phyloP scores from a whole-genome alignment of 2,113 vertebrate genomes.

The Pionites leucogaster region DNA sequence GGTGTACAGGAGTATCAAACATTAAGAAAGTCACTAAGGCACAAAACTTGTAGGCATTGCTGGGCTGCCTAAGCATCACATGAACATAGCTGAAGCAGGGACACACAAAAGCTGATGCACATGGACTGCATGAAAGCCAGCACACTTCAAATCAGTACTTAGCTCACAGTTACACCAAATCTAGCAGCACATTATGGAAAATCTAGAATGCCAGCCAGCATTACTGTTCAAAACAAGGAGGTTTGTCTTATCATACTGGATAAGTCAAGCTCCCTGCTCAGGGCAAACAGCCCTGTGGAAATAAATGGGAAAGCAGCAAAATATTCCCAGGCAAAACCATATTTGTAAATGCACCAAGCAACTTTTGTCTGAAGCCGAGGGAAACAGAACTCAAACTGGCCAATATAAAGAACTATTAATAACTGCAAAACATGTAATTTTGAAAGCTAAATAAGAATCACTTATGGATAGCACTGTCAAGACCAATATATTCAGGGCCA shows the following conservation, averaged over 20 bases:
- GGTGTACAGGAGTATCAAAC: neutral
- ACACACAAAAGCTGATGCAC: neutral
- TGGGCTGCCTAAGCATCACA: neutral
- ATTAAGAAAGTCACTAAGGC: neutral
- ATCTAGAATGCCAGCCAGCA: neutral
- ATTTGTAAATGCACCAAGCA: neutral
- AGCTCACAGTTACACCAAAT: conserved; percentile 10
- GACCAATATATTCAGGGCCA: neutral
- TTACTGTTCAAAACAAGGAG: neutral
- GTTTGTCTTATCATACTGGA: neutral
- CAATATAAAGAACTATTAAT: neutral
- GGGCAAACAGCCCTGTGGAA: neutral
- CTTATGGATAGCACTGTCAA: neutral
- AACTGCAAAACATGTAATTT: neutral
- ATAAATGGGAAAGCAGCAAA: neutral
- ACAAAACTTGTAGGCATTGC: neutral
- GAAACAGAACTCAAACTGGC: neutral
- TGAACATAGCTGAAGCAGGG: neutral
- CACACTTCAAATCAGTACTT: neutral
- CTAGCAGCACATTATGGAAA: neutral
- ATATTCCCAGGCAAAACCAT: neutral
- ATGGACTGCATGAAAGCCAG: neutral
- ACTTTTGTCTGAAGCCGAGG: neutral
- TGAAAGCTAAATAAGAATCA: neutral
- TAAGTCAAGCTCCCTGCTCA: neutral